phyloP scores from a whole-genome alignment of 2,888 invertebrate genomes.

The Lamproptera curius region DNA sequence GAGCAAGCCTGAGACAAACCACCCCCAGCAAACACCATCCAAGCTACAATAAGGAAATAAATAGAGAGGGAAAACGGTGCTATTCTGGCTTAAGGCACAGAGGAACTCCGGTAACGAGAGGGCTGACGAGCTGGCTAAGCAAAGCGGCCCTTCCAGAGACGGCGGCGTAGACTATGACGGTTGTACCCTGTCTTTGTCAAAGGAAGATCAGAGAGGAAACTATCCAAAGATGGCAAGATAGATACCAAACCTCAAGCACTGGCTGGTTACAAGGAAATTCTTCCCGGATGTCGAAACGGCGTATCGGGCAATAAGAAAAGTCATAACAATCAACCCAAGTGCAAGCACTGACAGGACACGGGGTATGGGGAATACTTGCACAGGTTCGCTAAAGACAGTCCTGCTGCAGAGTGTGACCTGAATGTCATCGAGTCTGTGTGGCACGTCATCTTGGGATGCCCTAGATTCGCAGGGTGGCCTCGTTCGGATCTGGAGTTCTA shows the following conservation, averaged over 20 bases:
- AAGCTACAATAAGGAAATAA: not conserved
- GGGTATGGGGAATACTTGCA: not conserved
- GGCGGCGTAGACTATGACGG: not conserved
- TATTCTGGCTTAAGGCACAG: slow-evolving; percentile 18
- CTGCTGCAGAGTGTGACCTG: not conserved
- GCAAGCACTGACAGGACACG: slow-evolving; percentile 1
- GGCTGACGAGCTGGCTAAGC: not conserved
- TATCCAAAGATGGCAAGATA: slow-evolving; percentile 10
- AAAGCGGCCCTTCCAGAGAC: not conserved
- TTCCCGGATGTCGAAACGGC: slow-evolving; percentile 23
- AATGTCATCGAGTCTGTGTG: not conserved
- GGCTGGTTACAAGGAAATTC: slow-evolving; percentile 21
- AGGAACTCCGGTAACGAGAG: slow-evolving; percentile 6
- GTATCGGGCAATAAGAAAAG: slow-evolving; percentile 26
- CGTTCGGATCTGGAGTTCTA: not conserved
- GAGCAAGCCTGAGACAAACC: slow-evolving; percentile 1
- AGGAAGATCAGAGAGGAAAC: slow-evolving; percentile 17
- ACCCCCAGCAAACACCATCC: slow-evolving; percentile 2
- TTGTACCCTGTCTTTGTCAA: slow-evolving; percentile 11
- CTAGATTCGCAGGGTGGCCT: not conserved
- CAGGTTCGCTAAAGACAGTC: not conserved
- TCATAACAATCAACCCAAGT: not conserved
- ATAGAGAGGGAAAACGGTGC: slow-evolving; percentile 5
- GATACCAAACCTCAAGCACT: slow-evolving; percentile 11
- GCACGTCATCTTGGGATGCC: not conserved